These are phyloP conservation scores for Gymnoscelis rufifasciata DNA, from an alignment of 2,888 invertebrate genomes.

Conservation along the genomic window DNA sequence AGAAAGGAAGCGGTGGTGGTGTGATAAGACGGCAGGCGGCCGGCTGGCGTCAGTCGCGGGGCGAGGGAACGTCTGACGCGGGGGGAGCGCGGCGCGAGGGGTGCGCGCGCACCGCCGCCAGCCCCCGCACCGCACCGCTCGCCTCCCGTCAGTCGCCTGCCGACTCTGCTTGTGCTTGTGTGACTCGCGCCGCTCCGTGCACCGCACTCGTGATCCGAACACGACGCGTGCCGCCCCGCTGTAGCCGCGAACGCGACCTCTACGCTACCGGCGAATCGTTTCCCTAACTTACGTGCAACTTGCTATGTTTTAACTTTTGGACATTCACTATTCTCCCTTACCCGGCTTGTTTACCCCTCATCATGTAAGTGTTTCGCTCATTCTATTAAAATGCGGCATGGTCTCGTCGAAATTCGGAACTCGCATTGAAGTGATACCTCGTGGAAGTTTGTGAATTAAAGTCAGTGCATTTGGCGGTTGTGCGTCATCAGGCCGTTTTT, in stretches of 20 bases:
- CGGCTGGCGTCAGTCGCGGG: conserved; percentile 64
- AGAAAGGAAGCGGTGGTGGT: conserved; percentile 75
- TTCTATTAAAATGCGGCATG: conserved; percentile 63
- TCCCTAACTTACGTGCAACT: conserved; percentile 74
- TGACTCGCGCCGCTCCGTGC: conserved; percentile 78
- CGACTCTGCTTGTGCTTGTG: conserved; percentile 79
- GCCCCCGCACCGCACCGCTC: conserved; percentile 67
- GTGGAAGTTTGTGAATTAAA: conserved; percentile 73
- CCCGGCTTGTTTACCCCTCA: conserved; percentile 76
- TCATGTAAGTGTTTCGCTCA: conserved; percentile 77
- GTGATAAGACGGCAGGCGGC: conserved; percentile 74
- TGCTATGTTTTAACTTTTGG: conserved; percentile 75
- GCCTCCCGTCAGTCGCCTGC: conserved; percentile 80
- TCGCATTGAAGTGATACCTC: conserved; percentile 65
- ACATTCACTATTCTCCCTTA: conserved; percentile 66
- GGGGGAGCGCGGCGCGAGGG: conserved; percentile 41
- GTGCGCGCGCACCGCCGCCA: conserved; percentile 69
- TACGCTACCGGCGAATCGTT: conserved; percentile 78
- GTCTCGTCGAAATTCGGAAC: conserved; percentile 71
- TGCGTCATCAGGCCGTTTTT: conserved; percentile 39
- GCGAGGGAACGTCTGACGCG: conserved; percentile 37
- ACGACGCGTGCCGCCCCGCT: conserved; percentile 77
- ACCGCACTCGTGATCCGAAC: conserved; percentile 77
- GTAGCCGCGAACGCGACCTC: conserved; percentile 82
- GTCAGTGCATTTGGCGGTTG: conserved; percentile 55